Evolutionary conservation across 2,113 vertebrate species (phyloP).

Genomic region (Phaethornis superciliosus): DNA sequence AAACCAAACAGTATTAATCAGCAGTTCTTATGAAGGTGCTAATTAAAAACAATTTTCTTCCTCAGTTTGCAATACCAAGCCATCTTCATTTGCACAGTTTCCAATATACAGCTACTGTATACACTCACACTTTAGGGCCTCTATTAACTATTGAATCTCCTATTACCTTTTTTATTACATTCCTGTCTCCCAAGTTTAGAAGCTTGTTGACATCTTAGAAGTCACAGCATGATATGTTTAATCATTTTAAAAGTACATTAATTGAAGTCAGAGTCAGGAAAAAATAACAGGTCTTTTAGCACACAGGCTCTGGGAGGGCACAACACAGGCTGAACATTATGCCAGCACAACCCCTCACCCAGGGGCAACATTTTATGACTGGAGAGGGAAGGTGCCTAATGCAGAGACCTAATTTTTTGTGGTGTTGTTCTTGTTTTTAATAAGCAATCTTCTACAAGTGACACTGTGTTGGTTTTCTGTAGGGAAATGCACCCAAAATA

Average conservation of each 20-base stretch:
- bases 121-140: slow-evolving; percentile 79
- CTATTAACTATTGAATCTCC: slow-evolving; percentile 84
- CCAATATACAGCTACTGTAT: slow-evolving; percentile 83
- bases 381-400: neutral
- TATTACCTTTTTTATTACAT: slow-evolving; percentile 82
- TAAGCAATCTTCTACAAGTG: neutral
- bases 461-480: neutral
- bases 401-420: neutral
- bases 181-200: slow-evolving; percentile 77
- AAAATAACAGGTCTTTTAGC: slow-evolving; percentile 54
- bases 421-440: neutral
- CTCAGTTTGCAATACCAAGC: slow-evolving; percentile 88
- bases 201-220: slow-evolving; percentile 82
- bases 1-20: slow-evolving; percentile 92
- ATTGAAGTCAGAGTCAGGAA: slow-evolving; percentile 71
- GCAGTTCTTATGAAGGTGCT: slow-evolving; percentile 91
- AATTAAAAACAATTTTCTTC: slow-evolving; percentile 94
- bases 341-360: neutral
- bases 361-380: slow-evolving; percentile 9
- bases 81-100: slow-evolving; percentile 86
- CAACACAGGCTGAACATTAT: neutral
- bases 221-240: slow-evolving; percentile 81
- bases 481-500: slow-evolving; percentile 7
- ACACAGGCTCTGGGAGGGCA: slow-evolving; percentile 36
- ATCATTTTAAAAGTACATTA: slow-evolving; percentile 80